Percentiles rank a stretch among this genome's conserved stretches.
Evolutionary conservation across 2,888 invertebrate genomes (phyloP).

Genomic region (Diaphora mendica): DNA sequence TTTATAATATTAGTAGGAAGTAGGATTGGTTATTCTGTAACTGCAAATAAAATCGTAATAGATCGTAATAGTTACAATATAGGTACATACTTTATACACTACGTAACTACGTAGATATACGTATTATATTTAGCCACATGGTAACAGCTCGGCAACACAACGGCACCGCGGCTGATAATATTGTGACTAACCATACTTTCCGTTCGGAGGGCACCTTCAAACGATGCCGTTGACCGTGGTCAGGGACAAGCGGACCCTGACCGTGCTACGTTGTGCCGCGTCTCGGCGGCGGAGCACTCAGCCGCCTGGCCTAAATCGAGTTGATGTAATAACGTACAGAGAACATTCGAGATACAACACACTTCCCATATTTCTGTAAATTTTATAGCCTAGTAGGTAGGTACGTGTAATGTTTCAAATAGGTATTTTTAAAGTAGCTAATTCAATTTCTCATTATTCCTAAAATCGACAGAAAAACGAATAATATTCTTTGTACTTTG

Average conservation of each 20-base stretch:
- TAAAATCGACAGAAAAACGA: too few relatives aligned
- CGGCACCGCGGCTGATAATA: conserved; percentile 21
- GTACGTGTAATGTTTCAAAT: too few relatives aligned
- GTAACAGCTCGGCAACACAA: conserved; percentile 23
- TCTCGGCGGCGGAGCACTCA: conserved; percentile 56
- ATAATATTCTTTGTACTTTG: too few relatives aligned
- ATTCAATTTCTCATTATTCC: too few relatives aligned
- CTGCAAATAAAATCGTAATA: not conserved
- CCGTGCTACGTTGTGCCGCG: conserved; percentile 55
- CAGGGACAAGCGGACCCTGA: conserved; percentile 78
- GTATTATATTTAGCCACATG: conserved; percentile 6
- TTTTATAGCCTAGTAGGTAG: not conserved
- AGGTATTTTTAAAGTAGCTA: too few relatives aligned
- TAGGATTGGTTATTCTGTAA: too few relatives aligned
- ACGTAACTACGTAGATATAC: not conserved
- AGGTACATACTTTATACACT: not conserved
- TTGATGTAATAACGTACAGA: conserved; percentile 56
- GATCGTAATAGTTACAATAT: not conserved
- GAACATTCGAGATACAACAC: not conserved
- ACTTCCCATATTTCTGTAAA: not conserved
- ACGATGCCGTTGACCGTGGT: conserved; percentile 84
- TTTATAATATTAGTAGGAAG: too few relatives aligned
- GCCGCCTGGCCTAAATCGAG: conserved; percentile 57
- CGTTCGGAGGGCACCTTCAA: conserved; percentile 80
- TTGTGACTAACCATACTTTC: conserved; percentile 33